Evolutionary conservation across 1,140 invertebrate genomes (phyloP).

Genomic region (Aphaenogaster floridana): DNA sequence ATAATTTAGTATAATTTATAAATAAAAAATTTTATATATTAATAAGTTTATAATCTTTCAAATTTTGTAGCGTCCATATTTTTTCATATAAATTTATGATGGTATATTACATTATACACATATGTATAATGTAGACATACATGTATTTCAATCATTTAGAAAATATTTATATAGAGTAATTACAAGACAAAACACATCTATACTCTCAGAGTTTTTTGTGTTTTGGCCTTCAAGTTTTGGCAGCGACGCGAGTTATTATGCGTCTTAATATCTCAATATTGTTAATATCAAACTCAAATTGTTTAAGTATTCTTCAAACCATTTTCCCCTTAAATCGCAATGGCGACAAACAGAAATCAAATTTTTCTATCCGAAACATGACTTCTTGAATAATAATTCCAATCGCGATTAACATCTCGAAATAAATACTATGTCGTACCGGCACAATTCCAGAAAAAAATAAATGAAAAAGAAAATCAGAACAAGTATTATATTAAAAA

Average conservation of each 20-base stretch:
- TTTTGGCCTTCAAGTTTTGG: neutral
- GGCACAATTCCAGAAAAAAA: conserved; percentile 72
- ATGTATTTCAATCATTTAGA: neutral
- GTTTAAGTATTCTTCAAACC: conserved; percentile 22
- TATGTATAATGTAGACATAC: too few relatives aligned
- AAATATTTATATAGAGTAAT: conserved; percentile 9
- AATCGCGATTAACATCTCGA: conserved; percentile 16
- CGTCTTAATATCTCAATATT: neutral
- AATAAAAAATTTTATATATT: conserved; percentile 14
- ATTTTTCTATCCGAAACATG: neutral
- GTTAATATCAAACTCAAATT: conserved; percentile 36
- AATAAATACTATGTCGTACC: conserved; percentile 25
- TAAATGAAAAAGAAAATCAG: conserved; percentile 70
- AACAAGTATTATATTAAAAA: conserved; percentile 69
- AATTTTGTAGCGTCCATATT: neutral
- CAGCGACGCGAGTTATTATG: neutral
- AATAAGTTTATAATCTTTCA: neutral
- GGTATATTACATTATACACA: too few relatives aligned
- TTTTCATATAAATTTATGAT: too few relatives aligned
- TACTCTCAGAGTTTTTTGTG: neutral
- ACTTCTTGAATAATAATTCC: neutral
- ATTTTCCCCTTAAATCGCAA: neutral
- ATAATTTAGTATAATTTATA: neutral
- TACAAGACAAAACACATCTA: neutral
- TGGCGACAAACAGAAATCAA: neutral